Base-by-base conservation (phyloP, 2,797 vertebrate genomes). In the Anabacerthia variegaticeps region DNA sequence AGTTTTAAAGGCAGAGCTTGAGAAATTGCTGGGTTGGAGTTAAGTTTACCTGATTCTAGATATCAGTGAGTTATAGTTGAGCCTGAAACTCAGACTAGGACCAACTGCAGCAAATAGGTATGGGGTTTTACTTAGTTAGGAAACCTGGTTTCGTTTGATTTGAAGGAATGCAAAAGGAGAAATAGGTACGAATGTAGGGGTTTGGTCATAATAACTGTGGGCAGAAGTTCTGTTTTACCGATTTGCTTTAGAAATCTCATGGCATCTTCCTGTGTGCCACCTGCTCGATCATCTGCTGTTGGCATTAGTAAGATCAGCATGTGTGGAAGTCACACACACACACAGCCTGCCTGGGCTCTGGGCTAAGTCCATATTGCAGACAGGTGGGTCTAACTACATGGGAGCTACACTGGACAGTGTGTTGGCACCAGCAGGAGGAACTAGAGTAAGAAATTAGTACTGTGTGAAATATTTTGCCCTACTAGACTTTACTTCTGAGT, bases 401-500 rank as follows among this genome's bases (percentile, higher is more conserved):
- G 66, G 36, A 83, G 85, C 62, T 46, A 6, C 15, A 4, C 37
- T 2, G 36, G 73, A 22, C 51, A 32, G 27, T n/a, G 8, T 51
- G 34, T 39, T 94, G 83, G 77, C 63, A 85, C 30, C 43, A 71
- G 32, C 2, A 78, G 49, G 11, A 88, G 24, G 30, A 88, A 51
- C 23, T 39, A 26, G 41, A 61, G 30, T 67, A 69, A 79, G 83
- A 87, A 95, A 93, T 65, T 71, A 75, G 44, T 73, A 19, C 48
- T 66, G 34, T 56, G 13, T 88, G 62, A 73, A 66, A 76, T 69
- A 26, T 72, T 88, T 69, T 95, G 62, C 39, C 58, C 80, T 87
- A 62, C 58, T 90, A 93, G 92, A 86, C 66, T 92, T 89, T 44
- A 51, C 88, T 95, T 94, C 78, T 9, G 49, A 79, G 23, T 88